A percentile compares a stretch with the other conserved stretches of the same genome.
Evolutionary conservation across 2,888 invertebrate genomes (phyloP).

Genomic region (Galerucella nymphaeae): DNA sequence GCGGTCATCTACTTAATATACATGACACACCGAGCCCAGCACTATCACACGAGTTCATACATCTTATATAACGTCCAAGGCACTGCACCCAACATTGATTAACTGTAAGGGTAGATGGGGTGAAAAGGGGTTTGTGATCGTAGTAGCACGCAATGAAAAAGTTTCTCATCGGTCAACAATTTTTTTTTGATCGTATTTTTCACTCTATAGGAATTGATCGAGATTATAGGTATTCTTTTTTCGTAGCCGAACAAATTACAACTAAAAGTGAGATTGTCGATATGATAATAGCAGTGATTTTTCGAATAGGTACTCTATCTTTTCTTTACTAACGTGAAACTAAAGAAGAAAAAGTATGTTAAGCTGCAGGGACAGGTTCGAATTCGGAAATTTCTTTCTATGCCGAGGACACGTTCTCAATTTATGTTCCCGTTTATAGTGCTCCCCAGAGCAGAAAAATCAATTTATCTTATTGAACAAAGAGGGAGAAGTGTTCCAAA

Average conservation of each 20-base stretch:
- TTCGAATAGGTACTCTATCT: conserved; percentile 35
- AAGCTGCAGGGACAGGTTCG: conserved; percentile 31
- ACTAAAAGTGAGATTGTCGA: conserved; percentile 8
- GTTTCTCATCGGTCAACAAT: no score
- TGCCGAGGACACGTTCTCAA: conserved; percentile 40
- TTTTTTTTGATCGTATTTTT: no score
- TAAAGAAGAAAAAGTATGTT: conserved; percentile 32
- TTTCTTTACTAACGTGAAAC: conserved; percentile 13
- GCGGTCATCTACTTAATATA: no score
- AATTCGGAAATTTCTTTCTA: conserved; percentile 35
- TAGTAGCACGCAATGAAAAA: no score
- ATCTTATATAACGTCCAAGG: no score
- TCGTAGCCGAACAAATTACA: neutral
- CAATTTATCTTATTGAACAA: conserved; percentile 39
- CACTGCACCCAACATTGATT: no score
- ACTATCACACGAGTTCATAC: no score
- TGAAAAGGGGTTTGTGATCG: no score
- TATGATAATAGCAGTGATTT: conserved; percentile 28
- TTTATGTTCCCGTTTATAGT: conserved; percentile 39
- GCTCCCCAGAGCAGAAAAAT: conserved; percentile 41
- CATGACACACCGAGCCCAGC: no score
- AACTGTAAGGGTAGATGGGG: no score
- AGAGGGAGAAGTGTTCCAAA: conserved; percentile 33
- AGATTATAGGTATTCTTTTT: neutral
- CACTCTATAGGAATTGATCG: no score